These are phyloP conservation scores for Sebastes schlegelii DNA, from an alignment of 2,113 vertebrate species.

Conservation along the genomic window DNA sequence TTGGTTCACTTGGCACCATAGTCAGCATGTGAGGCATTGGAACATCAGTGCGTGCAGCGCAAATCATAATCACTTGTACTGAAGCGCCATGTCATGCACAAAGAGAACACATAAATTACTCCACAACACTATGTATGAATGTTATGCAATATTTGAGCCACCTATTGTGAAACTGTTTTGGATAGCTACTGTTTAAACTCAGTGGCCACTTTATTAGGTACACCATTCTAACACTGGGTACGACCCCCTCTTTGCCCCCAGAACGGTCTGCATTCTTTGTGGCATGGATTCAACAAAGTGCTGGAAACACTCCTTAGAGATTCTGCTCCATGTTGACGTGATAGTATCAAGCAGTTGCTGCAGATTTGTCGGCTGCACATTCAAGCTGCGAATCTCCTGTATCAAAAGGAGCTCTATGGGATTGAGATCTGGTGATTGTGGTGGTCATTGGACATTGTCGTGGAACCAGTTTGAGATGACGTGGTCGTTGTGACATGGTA, in stretches of 20 bases:
- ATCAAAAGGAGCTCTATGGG: not conserved
- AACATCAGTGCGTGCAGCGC: not conserved
- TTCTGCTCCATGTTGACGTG: not conserved
- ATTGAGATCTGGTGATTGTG: not conserved
- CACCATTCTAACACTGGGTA: not conserved
- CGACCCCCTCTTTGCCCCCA: not conserved
- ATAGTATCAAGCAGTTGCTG: not conserved
- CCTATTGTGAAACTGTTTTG: not conserved
- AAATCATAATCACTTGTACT: slow-evolving; percentile 9
- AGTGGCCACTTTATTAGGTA: not conserved
- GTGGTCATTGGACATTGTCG: no score
- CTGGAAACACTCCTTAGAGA: not conserved
- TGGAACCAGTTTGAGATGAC: not conserved
- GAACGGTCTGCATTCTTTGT: not conserved
- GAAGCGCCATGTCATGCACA: not conserved
- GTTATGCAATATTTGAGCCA: not conserved
- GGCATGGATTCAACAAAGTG: not conserved
- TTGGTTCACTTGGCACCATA: slow-evolving; percentile 29
- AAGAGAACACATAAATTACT: not conserved
- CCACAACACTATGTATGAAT: not conserved
- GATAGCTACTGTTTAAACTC: not conserved
- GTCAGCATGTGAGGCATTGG: not conserved
- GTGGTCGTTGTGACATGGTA: not conserved
- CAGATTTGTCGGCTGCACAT: not conserved
- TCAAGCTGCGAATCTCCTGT: not conserved